Conservation (phyloP, 2,797 vertebrate genomes). For the Phalanger gymnotis region DNA sequence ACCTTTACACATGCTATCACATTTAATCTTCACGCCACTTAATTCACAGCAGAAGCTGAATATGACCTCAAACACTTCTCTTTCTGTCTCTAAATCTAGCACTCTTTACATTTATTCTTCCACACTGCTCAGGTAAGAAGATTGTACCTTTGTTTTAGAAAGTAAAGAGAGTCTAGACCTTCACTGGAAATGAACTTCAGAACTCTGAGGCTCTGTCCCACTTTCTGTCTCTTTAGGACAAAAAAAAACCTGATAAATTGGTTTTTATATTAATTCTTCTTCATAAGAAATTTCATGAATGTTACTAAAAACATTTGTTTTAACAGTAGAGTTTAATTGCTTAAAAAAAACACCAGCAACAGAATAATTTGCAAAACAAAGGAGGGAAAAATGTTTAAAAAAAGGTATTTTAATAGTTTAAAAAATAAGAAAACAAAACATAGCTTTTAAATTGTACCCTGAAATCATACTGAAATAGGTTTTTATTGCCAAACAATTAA, state of each 20-base stretch:
- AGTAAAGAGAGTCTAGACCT: neutral
- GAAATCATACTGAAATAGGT: constrained; percentile 72
- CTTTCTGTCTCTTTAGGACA: neutral
- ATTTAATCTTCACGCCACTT: neutral
- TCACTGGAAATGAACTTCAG: neutral
- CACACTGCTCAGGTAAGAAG: neutral
- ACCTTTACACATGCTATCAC: neutral
- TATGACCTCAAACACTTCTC: neutral
- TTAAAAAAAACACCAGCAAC: constrained; percentile 9
- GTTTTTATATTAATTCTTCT: neutral
- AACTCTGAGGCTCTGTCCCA: neutral
- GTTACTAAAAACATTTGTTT: neutral
- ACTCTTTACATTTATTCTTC: neutral
- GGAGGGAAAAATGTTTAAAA: constrained; percentile 66
- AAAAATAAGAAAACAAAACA: constrained; percentile 34
- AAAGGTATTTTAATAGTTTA: constrained; percentile 73
- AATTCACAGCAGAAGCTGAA: neutral
- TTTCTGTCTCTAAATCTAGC: neutral
- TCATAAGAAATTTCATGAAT: neutral
- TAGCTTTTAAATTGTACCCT: constrained; percentile 65
- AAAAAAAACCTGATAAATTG: neutral
- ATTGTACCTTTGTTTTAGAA: neutral
- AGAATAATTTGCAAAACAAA: constrained; percentile 60
- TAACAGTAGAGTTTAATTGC: neutral
- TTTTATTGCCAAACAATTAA: constrained; percentile 82